Percentiles rank a stretch among this genome's conserved stretches.
phyloP scores from a whole-genome alignment of 1,140 invertebrate species.

The Saccostrea echinata region DNA sequence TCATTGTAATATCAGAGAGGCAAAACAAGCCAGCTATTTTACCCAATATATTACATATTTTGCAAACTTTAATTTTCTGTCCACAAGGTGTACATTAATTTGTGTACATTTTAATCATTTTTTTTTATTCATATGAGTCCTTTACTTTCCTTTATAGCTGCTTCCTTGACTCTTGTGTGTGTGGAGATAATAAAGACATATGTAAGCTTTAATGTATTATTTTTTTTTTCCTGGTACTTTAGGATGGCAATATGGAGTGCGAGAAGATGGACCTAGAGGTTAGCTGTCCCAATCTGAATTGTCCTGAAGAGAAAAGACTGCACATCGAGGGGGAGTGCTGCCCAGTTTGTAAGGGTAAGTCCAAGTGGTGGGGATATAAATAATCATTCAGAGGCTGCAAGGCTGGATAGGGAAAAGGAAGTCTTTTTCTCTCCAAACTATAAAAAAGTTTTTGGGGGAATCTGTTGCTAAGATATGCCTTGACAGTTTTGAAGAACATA shows the following conservation, averaged over 20 bases:
- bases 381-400: not conserved
- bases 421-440: not conserved
- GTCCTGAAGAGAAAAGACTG: constrained; percentile 88
- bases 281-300: constrained; percentile 89
- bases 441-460: not conserved
- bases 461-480: not conserved
- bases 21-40: too few species aligned
- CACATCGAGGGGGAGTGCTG: constrained; percentile 92
- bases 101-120: too few species aligned
- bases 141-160: not conserved
- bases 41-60: too few species aligned
- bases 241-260: constrained; percentile 90
- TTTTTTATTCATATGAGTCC: not conserved
- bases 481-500: not conserved
- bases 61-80: too few species aligned
- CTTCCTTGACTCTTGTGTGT: not conserved
- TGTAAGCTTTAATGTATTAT: not conserved
- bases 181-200: not conserved
- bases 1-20: too few species aligned
- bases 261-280: constrained; percentile 86
- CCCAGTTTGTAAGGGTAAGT: constrained; percentile 92
- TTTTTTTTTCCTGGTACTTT: constrained; percentile 82
- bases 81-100: too few species aligned
- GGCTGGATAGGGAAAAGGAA: not conserved
- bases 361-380: not conserved